A percentile compares a stretch with the other conserved stretches of the same genome.
These are phyloP conservation scores for Scaptomyza hsui DNA, from an alignment of 1,140 invertebrate species.

Conservation along the genomic window DNA sequence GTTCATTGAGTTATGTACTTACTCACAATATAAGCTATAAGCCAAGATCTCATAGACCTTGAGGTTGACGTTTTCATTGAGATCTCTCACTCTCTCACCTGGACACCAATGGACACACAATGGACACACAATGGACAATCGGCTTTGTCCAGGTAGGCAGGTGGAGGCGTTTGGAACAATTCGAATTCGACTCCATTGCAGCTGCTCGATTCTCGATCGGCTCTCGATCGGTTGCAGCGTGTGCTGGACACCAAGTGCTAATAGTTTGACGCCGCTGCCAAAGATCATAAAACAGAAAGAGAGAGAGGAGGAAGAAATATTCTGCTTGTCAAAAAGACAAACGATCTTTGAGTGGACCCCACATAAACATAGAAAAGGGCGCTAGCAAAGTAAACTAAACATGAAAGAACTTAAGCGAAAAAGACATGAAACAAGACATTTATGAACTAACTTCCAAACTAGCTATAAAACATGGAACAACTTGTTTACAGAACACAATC, in stretches of 20 bases:
- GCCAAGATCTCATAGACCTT: not conserved
- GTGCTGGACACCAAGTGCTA: conserved; percentile 49
- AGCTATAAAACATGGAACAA: no score
- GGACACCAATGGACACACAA: not conserved
- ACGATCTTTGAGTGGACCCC: conserved; percentile 15
- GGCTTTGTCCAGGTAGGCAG: conserved; percentile 14
- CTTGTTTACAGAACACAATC: not conserved
- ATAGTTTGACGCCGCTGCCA: conserved; percentile 49
- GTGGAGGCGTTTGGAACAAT: conserved; percentile 11
- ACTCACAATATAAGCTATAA: conserved; percentile 27
- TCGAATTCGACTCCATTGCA: conserved; percentile 11
- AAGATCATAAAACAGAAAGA: conserved; percentile 32
- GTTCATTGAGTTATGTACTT: conserved; percentile 45
- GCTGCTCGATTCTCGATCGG: conserved; percentile 28
- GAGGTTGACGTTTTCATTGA: conserved; percentile 21
- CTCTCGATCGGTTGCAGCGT: conserved; percentile 8
- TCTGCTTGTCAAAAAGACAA: conserved; percentile 1
- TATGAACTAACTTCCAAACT: no score
- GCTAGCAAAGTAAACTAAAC: not conserved
- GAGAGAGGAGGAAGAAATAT: no score
- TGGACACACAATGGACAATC: not conserved
- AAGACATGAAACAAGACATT: no score
- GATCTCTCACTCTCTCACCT: conserved; percentile 24
- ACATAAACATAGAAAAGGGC: conserved; percentile 21
- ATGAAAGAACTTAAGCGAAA: not conserved